phyloP scores from a whole-genome alignment of 1,140 invertebrate species.

The Maniola jurtina region DNA sequence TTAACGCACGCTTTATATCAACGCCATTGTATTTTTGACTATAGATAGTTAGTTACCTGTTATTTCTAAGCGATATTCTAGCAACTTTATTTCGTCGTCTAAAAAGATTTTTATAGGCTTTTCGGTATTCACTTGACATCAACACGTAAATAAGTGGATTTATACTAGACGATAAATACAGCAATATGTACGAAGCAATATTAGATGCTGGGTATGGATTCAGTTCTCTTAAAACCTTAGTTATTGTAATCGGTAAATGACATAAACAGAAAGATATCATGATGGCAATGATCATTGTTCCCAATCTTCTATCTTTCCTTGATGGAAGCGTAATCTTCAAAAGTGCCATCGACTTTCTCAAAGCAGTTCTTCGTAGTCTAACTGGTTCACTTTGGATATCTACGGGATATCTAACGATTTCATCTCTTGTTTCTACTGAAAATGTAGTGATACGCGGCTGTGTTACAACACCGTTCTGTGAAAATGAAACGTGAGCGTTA shows the following conservation, averaged over 20 bases:
- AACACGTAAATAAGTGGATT: constrained; percentile 93
- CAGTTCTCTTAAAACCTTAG: constrained; percentile 81
- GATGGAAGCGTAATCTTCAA: constrained; percentile 81
- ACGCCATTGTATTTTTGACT: constrained; percentile 1
- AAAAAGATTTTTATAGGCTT: constrained; percentile 89
- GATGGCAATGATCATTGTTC: constrained; percentile 92
- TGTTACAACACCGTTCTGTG: constrained; percentile 4
- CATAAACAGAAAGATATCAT: constrained; percentile 89
- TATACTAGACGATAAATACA: constrained; percentile 90
- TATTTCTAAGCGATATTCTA: constrained; percentile 6
- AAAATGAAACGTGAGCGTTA: constrained; percentile 8
- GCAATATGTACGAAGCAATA: constrained; percentile 87
- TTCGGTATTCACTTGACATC: constrained; percentile 91
- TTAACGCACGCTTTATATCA: not conserved
- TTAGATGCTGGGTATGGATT: constrained; percentile 82
- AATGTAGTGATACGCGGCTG: constrained; percentile 29
- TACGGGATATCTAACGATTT: constrained; percentile 20
- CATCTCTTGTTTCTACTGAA: constrained; percentile 28
- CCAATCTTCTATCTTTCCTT: constrained; percentile 85
- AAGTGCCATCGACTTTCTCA: constrained; percentile 49
- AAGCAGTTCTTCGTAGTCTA: constrained; percentile 42
- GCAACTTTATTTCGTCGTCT: constrained; percentile 75
- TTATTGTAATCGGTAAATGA: constrained; percentile 89
- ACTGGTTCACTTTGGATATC: constrained; percentile 31
- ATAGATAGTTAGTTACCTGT: constrained; percentile 15